Conservation (phyloP, 2,797 vertebrate genomes). For the Cyclura pinguis region DNA sequence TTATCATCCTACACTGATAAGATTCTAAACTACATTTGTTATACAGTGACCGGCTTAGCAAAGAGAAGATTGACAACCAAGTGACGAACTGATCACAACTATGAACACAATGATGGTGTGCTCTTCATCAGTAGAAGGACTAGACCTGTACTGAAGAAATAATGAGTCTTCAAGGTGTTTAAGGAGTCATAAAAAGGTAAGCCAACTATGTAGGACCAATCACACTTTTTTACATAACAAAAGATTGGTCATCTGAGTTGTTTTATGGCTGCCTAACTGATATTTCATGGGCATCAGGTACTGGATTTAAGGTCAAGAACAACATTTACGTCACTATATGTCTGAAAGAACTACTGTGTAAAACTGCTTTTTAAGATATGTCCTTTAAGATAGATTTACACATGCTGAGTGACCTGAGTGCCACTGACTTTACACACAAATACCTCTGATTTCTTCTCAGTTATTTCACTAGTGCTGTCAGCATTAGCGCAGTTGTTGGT, state of each 20-base stretch:
- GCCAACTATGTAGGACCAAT: background rate
- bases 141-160: too few relatives aligned
- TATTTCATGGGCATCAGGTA: background rate
- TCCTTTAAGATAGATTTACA: background rate
- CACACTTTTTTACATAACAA: conserved; percentile 43
- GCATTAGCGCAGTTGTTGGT: background rate
- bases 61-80: too few relatives aligned
- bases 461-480: background rate
- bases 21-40: too few relatives aligned
- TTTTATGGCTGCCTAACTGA: background rate
- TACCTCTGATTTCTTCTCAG: background rate
- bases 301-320: background rate
- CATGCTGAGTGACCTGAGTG: background rate
- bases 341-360: conserved; percentile 28
- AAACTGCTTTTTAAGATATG: background rate
- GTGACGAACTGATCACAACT: too few relatives aligned
- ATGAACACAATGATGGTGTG: too few relatives aligned
- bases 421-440: background rate
- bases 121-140: too few relatives aligned
- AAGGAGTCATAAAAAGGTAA: background rate
- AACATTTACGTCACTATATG: background rate
- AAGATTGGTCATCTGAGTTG: conserved; percentile 19
- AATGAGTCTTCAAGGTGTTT: too few relatives aligned
- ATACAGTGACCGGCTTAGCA: too few relatives aligned
- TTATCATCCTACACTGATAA: too few relatives aligned